phyloP scores from a whole-genome alignment of 1,140 invertebrate genomes.

The Delia radicum region DNA sequence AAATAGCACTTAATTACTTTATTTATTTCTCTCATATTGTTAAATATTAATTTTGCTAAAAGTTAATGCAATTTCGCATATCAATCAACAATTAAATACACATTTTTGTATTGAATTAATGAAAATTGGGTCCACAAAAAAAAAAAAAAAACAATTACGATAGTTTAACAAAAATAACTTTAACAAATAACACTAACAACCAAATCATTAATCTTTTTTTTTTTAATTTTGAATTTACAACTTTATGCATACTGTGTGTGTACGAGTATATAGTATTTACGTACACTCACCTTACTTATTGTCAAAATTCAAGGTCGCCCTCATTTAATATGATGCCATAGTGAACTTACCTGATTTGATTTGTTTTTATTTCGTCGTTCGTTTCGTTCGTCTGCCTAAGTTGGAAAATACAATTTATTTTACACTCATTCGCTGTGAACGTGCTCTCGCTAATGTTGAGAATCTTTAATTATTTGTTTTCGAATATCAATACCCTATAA shows the following conservation, averaged over 20 bases:
- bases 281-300: slow-evolving; percentile 3
- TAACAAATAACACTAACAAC: no score
- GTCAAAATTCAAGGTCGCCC: slow-evolving; percentile 16
- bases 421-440: not conserved
- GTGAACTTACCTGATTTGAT: slow-evolving; percentile 9
- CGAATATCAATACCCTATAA: not conserved
- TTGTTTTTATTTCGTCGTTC: not conserved
- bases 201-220: no score
- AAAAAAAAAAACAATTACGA: not conserved
- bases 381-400: not conserved
- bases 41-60: no score
- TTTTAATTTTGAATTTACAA: not conserved
- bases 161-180: no score
- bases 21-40: not conserved
- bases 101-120: no score
- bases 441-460: not conserved
- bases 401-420: not conserved
- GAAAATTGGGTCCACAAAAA: not conserved
- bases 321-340: slow-evolving; percentile 17
- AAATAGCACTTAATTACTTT: not conserved
- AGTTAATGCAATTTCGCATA: not conserved
- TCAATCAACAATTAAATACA: not conserved
- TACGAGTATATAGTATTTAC: not conserved
- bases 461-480: not conserved
- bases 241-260: not conserved